phyloP scores from a whole-genome alignment of 2,113 vertebrate genomes.

The Chlamydotis undulata region DNA sequence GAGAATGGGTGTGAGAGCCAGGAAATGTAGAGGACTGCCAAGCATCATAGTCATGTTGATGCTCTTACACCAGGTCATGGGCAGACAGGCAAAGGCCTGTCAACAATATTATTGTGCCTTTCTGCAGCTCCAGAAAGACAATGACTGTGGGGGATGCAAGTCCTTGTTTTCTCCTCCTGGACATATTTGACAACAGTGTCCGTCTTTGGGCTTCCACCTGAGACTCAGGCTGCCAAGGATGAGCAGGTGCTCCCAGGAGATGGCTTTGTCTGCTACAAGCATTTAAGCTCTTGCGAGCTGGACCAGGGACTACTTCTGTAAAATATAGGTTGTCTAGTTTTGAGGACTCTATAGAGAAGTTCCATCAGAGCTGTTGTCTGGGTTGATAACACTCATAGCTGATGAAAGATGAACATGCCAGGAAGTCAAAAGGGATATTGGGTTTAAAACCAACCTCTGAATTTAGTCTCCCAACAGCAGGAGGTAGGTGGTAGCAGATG shows the following conservation, averaged over 20 bases:
- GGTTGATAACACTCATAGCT: not conserved
- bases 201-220: not conserved
- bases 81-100: not conserved
- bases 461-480: slow-evolving; percentile 6
- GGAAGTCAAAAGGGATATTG: not conserved
- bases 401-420: not conserved
- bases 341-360: not conserved
- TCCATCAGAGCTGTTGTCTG: not conserved
- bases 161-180: not conserved
- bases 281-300: not conserved
- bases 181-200: not conserved
- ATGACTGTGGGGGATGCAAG: not conserved
- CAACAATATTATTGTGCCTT: not conserved
- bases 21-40: not conserved
- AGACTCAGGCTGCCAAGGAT: not conserved
- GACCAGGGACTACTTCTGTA: not conserved
- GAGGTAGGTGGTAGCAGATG: not conserved
- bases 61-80: not conserved
- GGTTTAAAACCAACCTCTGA: not conserved
- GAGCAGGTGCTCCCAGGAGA: not conserved
- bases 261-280: not conserved
- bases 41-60: not conserved
- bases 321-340: not conserved
- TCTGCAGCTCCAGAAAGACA: not conserved
- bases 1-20: not conserved